Conservation (phyloP, 2,113 vertebrate genomes). For the Chaetorhynchus papuensis region DNA sequence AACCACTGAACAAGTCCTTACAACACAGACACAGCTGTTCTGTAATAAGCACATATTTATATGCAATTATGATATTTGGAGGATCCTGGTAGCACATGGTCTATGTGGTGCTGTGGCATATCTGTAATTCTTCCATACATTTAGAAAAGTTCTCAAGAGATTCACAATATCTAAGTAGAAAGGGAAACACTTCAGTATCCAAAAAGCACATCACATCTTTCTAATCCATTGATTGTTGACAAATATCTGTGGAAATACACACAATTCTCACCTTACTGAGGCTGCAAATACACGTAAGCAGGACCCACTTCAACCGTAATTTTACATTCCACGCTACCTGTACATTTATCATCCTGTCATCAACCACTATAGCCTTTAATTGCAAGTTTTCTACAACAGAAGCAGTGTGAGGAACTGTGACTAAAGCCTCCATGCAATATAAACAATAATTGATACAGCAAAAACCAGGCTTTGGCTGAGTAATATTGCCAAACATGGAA, state of each 20-base stretch:
- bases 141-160: not conserved
- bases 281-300: not conserved
- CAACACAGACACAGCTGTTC: not conserved
- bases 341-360: not conserved
- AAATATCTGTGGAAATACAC: not conserved
- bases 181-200: not conserved
- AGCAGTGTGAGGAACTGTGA: not conserved
- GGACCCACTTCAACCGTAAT: not conserved
- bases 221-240: not conserved
- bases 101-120: not conserved
- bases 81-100: not conserved
- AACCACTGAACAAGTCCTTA: not conserved
- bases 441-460: not conserved
- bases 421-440: not conserved
- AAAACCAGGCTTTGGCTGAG: not conserved
- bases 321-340: not conserved
- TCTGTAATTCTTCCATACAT: not conserved
- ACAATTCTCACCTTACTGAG: accelerated
- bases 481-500: not conserved
- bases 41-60: not conserved
- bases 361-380: not conserved
- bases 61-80: not conserved
- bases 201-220: not conserved
- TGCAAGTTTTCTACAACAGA: not conserved
- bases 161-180: not conserved